Conservation (phyloP, 2,113 vertebrate genomes). For the Clinocottus analis region DNA sequence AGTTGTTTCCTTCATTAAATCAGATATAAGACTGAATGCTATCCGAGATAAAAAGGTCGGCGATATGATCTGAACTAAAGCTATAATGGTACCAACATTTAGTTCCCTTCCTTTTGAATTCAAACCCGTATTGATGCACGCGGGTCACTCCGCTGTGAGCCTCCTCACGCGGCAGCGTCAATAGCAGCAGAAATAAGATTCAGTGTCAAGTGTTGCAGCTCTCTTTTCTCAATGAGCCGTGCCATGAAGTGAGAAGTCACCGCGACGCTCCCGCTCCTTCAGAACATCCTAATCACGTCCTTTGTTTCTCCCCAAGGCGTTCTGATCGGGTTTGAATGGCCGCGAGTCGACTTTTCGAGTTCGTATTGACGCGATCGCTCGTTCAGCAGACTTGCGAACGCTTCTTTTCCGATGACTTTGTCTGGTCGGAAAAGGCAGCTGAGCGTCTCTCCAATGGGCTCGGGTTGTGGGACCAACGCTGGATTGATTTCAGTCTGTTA, state of each 20-base stretch:
- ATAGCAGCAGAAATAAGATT: conserved; percentile 31
- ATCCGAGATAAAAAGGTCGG: conserved; percentile 32
- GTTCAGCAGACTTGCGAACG: not conserved
- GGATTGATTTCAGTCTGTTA: not conserved
- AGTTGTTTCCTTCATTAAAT: conserved; percentile 15
- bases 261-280: conserved; percentile 9
- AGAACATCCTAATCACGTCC: conserved; percentile 7
- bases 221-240: conserved; percentile 43
- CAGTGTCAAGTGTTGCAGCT: conserved; percentile 39
- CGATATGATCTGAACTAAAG: conserved; percentile 28
- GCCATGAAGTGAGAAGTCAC: conserved; percentile 31
- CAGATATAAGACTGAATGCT: not conserved
- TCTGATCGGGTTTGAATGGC: conserved; percentile 46
- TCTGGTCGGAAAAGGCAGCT: not conserved
- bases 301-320: conserved; percentile 40
- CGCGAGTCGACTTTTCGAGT: conserved; percentile 34
- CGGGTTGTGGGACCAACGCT: not conserved
- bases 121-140: conserved; percentile 5
- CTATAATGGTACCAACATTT: conserved; percentile 29
- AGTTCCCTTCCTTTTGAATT: conserved; percentile 49
- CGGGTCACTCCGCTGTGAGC: conserved; percentile 23
- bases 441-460: not conserved
- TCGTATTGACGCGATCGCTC: conserved; percentile 16
- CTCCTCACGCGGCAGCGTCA: conserved; percentile 14
- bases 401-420: conserved; percentile 4